Conservation (phyloP, 2,797 vertebrate genomes). For the Periparus ater region DNA sequence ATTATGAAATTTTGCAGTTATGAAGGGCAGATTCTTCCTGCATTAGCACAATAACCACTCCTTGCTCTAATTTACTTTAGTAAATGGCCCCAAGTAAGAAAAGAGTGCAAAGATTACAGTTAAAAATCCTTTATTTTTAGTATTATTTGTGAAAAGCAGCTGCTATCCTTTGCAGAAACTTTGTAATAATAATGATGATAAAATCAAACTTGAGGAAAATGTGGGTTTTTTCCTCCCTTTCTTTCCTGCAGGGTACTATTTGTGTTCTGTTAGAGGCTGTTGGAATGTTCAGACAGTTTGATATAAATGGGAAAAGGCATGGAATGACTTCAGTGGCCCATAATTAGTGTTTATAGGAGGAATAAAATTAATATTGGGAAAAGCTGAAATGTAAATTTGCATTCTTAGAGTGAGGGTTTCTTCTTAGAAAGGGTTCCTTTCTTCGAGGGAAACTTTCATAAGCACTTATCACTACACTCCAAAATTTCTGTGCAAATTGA, state of each 20-base stretch:
- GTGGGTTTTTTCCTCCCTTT: accelerated
- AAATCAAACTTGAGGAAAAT: not conserved
- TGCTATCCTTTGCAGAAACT: not conserved
- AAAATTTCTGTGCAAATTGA: not conserved
- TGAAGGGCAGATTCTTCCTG: not conserved
- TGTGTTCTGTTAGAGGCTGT: not conserved
- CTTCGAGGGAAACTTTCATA: not conserved
- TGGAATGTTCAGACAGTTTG: not conserved
- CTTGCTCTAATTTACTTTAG: not conserved
- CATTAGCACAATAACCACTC: not conserved
- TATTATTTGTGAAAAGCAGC: not conserved
- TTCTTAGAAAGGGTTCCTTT: not conserved
- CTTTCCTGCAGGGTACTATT: not conserved
- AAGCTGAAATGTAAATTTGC: not conserved
- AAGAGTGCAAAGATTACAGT: not conserved
- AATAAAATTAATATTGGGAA: not conserved
- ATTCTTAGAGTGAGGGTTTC: not conserved
- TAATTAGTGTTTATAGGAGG: not conserved
- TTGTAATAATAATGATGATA: not conserved
- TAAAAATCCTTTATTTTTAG: not conserved
- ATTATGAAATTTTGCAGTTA: not conserved
- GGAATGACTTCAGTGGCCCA: not conserved
- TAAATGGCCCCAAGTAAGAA: not conserved
- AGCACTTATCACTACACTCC: accelerated
- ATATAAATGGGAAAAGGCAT: not conserved